These are phyloP conservation scores for Anser cygnoides DNA, from an alignment of 2,113 vertebrate genomes.

Conservation along the genomic window DNA sequence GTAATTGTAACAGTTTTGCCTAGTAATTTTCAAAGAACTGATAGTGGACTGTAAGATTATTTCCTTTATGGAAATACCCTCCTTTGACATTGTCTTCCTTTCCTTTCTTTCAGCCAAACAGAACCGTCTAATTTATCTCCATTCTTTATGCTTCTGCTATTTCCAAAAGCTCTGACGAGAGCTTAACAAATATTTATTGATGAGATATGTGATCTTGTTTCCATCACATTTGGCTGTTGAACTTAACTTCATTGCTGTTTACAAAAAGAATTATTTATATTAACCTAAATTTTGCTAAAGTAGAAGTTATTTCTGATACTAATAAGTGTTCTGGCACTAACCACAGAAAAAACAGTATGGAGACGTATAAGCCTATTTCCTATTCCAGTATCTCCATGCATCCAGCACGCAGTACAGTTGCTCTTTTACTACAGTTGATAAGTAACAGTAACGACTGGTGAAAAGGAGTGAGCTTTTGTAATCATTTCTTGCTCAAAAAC, in stretches of 20 bases:
- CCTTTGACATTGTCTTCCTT: background rate
- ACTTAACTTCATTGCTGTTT: background rate
- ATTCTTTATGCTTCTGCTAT: background rate
- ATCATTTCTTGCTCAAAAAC: background rate
- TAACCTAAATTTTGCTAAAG: background rate
- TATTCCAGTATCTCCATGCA: background rate
- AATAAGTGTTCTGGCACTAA: background rate
- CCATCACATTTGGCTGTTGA: background rate
- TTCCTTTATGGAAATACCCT: background rate
- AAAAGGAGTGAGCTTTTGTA: background rate
- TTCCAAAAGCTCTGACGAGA: background rate
- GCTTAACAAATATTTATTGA: background rate
- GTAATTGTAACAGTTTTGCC: background rate
- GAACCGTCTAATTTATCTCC: background rate
- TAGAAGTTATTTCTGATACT: background rate
- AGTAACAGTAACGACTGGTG: background rate
- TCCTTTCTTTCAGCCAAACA: background rate
- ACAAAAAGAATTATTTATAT: background rate
- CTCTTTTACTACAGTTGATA: background rate
- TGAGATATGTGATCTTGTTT: background rate
- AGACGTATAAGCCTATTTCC: background rate
- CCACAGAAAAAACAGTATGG: background rate
- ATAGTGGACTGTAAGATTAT: background rate
- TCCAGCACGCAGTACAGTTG: background rate
- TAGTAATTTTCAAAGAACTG: constrained; percentile 8